Base-by-base conservation (phyloP, 2,797 vertebrate species). In the Dipus sagitta region DNA sequence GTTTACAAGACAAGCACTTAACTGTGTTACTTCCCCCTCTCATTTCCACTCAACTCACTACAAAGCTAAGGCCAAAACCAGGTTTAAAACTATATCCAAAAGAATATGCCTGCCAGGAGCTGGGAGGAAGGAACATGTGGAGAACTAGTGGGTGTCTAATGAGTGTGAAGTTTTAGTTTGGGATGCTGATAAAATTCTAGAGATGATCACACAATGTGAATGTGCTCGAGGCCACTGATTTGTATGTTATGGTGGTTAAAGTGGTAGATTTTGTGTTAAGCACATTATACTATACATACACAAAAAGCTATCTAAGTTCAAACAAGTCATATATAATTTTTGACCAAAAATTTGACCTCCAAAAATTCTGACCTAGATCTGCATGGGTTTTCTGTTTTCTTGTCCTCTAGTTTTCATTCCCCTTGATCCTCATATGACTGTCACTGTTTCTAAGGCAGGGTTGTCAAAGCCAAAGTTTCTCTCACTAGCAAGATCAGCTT, bases 1-100 rank as follows among this genome's bases (percentile, higher is more conserved):
- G 93, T 77, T 97, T 9, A 0, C 89, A 94, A 97, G 96, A 95
- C 4, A 87, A 47, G 94, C 92, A 82, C 95, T 97, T 94, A 96
- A 96, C 54, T 58, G 54, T 17, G 54, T 58, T 17, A 58, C 47
- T 58, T 58, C 54, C 54, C 14, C 24, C 42, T 97, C 82, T 97
- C 34, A 85, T 80, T 79, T 96, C 92, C 85, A 81, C 54, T 95
- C 83, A 67, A 81, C 28, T 87, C 60, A 78, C 70, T 94, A 93
- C 42, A 92, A 95, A 95, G 10, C 18, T 82, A 89, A 82, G 24
- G 42, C 75, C 67, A 72, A 96, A 97, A 85, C 47, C 14, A 86
- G 93, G 42, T 91, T 94, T 77, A 86, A 91, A 92, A 81, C 93
- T 95, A 72, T n/a, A 80, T 95, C 89, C 95, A 75, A 13, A 85